phyloP scores from a whole-genome alignment of 2,797 vertebrate species.

The Liparis tanakae region DNA sequence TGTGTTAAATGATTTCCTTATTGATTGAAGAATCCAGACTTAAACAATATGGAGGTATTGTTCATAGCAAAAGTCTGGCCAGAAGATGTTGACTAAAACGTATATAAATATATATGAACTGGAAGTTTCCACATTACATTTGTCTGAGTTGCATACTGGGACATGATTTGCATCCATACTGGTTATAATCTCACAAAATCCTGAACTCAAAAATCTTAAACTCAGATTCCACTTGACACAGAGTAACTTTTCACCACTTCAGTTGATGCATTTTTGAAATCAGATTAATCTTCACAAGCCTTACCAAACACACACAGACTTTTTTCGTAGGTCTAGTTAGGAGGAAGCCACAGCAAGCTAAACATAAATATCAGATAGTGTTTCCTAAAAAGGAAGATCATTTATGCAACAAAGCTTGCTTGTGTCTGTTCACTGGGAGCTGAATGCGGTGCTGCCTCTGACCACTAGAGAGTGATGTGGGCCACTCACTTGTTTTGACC shows the following conservation, averaged over 20 bases:
- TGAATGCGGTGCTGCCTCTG: constrained; percentile 22
- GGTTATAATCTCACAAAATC: background rate
- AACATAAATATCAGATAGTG: constrained; percentile 29
- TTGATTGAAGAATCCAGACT: background rate
- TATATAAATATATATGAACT: background rate
- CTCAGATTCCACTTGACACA: background rate
- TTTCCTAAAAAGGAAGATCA: constrained; percentile 38
- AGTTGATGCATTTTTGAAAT: constrained; percentile 21
- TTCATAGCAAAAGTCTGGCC: background rate
- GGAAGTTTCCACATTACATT: background rate
- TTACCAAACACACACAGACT: background rate
- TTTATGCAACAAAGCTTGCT: constrained; percentile 31
- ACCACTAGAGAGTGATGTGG: constrained; percentile 73
- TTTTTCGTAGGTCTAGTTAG: constrained; percentile 3
- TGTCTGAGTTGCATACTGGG: background rate
- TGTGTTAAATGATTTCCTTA: background rate
- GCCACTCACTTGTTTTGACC: constrained; percentile 74
- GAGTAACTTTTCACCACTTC: background rate
- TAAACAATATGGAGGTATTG: background rate
- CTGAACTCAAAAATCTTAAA: background rate
- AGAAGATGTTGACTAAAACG: background rate
- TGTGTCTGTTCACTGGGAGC: constrained; percentile 19
- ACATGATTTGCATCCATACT: background rate
- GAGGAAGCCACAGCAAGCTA: constrained; percentile 20
- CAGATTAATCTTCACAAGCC: background rate